Percentiles rank a stretch among this genome's conserved stretches.
Evolutionary conservation across 2,888 invertebrate genomes (phyloP).

Genomic region (Sepioteuthis lessoniana): DNA sequence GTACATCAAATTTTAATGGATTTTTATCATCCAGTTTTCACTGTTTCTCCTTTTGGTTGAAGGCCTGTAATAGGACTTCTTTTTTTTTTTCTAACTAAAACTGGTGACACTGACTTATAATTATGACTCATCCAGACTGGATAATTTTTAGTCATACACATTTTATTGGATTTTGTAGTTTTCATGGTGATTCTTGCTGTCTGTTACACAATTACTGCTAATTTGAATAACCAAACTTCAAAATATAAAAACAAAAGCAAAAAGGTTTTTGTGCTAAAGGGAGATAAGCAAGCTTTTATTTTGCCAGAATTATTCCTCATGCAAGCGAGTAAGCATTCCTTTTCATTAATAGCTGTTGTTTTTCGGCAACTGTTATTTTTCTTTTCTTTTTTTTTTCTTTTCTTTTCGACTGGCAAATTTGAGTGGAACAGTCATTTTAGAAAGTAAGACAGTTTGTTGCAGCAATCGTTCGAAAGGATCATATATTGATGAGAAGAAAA

Average conservation of each 20-base stretch:
- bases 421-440: neutral
- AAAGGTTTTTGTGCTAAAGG: neutral
- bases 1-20: no score
- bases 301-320: neutral
- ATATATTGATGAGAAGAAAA: neutral
- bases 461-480: neutral
- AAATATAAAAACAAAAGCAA: neutral
- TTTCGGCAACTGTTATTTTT: neutral
- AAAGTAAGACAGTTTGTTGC: neutral
- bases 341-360: neutral
- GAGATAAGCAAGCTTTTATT: neutral
- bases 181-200: slow-evolving; percentile 23
- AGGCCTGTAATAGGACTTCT: neutral
- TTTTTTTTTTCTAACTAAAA: neutral
- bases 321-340: neutral
- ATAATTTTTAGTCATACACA: neutral
- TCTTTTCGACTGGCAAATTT: neutral
- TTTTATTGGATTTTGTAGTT: neutral
- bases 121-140: neutral
- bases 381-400: neutral
- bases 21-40: no score
- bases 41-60: neutral
- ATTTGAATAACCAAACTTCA: neutral
- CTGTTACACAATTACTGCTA: neutral
- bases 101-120: neutral